Evolutionary conservation across 2,113 vertebrate species (phyloP), one percentile per base, ranked within the genome.

Genomic region (Micronycteris hirsuta): DNA sequence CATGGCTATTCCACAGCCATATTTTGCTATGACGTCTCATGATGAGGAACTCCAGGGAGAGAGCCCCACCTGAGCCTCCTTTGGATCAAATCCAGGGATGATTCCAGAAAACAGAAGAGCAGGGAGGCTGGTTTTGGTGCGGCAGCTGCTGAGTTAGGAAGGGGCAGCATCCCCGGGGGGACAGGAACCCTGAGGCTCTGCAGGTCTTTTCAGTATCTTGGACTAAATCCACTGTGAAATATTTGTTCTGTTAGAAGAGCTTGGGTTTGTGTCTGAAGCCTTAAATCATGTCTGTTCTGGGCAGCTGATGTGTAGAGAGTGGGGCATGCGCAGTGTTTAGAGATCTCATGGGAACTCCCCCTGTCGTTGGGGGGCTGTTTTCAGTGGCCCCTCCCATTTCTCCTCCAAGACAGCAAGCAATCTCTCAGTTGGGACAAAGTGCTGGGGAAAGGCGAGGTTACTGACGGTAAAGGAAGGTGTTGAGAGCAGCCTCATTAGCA

Each of bases 161-260:
- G 91, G 81, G 96, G 85, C 56, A 83, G 97, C 92, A 77, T 96
- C 96, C 96, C 97, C 12, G 83, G 95, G 94, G 97, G 97, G 97
- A 97, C 76, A 95, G 97, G 96, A 97, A 97, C 98, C 97, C 98
- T 93, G 97, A 97, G 98, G 97, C 97, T 97, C 96, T 94, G 96
- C 98, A 98, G 98, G 98, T 98, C 98, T 98, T 98, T 98, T 98
- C 98, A 98, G 97, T 98, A 98, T 98, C 98, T 98, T 97, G 98
- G 97, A 98, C 98, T 97, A 98, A 98, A 98, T 98, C 98, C 98
- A 98, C 98, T 98, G 98, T 98, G 98, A 98, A 98, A 98, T 98
- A 98, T 98, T 98, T 98, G 97, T 98, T 98, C 98, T 98, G 98
- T 98, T 98, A 97, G 97, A 97, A 98, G 94, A 98, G 96, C 97